A percentile compares a stretch with the other conserved stretches of the same genome.
Conservation (phyloP, 64 coral and sea anemone species). For the Pachyseris speciosa region DNA sequence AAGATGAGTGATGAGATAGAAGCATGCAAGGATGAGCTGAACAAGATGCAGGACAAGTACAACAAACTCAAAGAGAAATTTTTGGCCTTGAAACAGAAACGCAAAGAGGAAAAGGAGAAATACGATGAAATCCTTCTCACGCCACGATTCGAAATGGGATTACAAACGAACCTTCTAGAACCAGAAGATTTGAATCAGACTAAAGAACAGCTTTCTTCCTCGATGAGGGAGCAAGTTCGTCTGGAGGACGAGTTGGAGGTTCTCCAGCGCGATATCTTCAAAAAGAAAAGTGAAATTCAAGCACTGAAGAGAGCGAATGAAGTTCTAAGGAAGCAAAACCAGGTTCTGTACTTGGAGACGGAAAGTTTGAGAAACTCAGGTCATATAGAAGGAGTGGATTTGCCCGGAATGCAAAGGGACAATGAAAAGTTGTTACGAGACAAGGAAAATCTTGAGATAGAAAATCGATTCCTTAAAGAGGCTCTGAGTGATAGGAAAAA, state of each 20-base stretch:
- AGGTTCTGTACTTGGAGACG: constrained; percentile 89
- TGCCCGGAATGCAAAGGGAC: neutral
- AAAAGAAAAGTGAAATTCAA: constrained; percentile 69
- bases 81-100: constrained; percentile 67
- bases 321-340: constrained; percentile 91
- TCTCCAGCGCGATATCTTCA: constrained; percentile 59
- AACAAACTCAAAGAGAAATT: constrained; percentile 80
- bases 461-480: constrained; percentile 71
- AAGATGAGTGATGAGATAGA: constrained; percentile 79
- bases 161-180: constrained; percentile 82
- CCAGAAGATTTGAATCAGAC: constrained; percentile 66
- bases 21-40: constrained; percentile 54
- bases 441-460: constrained; percentile 58
- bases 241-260: constrained; percentile 70
- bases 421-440: constrained; percentile 45
- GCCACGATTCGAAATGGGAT: constrained; percentile 79
- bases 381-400: neutral
- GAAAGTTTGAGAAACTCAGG: constrained; percentile 72
- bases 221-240: constrained; percentile 62
- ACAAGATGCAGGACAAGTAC: constrained; percentile 83
- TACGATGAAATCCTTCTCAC: constrained; percentile 70
- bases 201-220: constrained; percentile 58
- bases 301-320: constrained; percentile 84
- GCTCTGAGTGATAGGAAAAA: constrained; percentile 63
- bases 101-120: constrained; percentile 81